Conservation (phyloP, 1,140 invertebrate genomes). For the Lucilia sericata region DNA sequence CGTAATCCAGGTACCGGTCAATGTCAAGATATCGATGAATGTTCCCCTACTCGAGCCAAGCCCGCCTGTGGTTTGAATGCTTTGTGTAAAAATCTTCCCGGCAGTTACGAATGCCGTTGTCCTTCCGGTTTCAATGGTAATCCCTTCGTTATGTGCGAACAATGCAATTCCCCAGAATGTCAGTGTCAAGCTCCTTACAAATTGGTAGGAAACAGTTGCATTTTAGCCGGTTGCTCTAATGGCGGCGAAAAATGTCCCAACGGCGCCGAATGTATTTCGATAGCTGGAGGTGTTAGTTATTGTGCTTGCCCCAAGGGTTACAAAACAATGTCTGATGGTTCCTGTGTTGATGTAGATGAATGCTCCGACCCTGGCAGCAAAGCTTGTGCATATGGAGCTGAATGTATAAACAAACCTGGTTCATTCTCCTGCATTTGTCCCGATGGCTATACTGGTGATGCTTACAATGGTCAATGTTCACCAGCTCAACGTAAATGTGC, state of each 20-base stretch:
- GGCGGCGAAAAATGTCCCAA: conserved; percentile 81
- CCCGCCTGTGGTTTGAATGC: conserved; percentile 87
- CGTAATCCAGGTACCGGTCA: conserved; percentile 78
- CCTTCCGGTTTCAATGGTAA: conserved; percentile 89
- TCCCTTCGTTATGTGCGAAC: conserved; percentile 86
- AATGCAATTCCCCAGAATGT: conserved; percentile 85
- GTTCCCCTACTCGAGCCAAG: conserved; percentile 77
- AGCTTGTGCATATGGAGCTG: conserved; percentile 86
- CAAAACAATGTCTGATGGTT: conserved; percentile 78
- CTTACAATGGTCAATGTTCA: conserved; percentile 79
- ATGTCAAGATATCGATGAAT: conserved; percentile 91
- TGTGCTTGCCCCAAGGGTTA: conserved; percentile 89
- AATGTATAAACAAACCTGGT: conserved; percentile 85
- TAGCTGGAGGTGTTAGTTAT: conserved; percentile 90
- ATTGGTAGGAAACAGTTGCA: conserved; percentile 83
- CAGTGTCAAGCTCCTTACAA: conserved; percentile 89
- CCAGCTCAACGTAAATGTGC: conserved; percentile 84
- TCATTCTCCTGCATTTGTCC: conserved; percentile 86
- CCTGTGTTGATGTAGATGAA: conserved; percentile 86
- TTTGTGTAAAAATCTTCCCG: conserved; percentile 91
- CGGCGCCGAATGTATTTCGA: conserved; percentile 88
- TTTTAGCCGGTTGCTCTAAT: conserved; percentile 84
- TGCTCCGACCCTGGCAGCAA: conserved; percentile 78
- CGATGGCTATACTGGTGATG: conserved; percentile 77
- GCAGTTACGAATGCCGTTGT: conserved; percentile 94